Base-by-base conservation (phyloP, 35 echinoderm and acorn worm species). In the Lytechinus variegatus region DNA sequence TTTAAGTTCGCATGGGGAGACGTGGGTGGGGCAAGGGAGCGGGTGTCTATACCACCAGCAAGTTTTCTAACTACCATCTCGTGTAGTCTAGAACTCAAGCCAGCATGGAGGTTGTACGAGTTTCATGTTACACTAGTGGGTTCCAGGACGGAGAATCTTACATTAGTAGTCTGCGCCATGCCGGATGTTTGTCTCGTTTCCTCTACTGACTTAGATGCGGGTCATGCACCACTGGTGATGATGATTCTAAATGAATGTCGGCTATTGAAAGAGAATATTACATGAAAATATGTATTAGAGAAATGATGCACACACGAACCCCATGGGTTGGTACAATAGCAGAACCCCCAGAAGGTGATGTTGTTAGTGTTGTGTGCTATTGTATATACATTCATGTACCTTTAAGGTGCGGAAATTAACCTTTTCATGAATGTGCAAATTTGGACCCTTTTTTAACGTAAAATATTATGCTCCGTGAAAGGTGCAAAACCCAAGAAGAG, bases 241-340 rank as follows among this genome's bases (percentile, higher is more conserved):
- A 79, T 79, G 19, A 79, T 24, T 79, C 8, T 79, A 24, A 79
- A 79, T 79, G 6, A 79, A 5, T 4, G n/a, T 79, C 66, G 66
- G 66, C 66, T 79, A 24, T 79, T 24, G 66, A 79, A 79, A 79
- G 66, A 79, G 66, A 79, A 79, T 79, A 79, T 79, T 79, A 79
- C 8, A 79, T 24, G 66, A 24, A 79, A 79, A 79, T 79, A 79
- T 79, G n/a, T 24, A 79, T n/a, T 24, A 16, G 16, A 71, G 14
- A 21, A 24, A 24, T 58, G 9, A 58, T 58, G 13, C 1, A 11
- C 33, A 44, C 33, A 44, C 33, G 33, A 44, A 44, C 33, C 33
- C 33, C 33, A 44, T 0, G 33, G 33, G 33, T 44, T 44, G 33
- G 33, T 44, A 44, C 33, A 2, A 44, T 44, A 44, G 2, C 33